phyloP scores from a whole-genome alignment of 2,888 invertebrate species.

The Dione juno region DNA sequence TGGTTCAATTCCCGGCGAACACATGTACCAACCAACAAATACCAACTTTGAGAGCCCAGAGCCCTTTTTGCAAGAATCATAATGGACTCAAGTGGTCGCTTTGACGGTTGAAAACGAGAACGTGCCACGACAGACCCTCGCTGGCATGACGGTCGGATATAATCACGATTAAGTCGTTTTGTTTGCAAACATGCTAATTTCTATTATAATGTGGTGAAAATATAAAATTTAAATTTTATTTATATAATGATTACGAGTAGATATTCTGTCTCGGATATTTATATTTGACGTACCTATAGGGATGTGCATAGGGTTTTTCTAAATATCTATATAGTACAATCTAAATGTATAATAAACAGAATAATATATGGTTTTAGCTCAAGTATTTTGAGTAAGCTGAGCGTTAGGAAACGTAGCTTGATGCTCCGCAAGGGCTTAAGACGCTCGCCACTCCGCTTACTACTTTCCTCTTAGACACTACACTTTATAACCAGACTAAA shows the following conservation, averaged over 20 bases:
- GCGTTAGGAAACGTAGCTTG: too few relatives aligned
- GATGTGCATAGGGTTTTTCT: too few relatives aligned
- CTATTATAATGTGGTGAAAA: not conserved
- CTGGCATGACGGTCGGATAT: conserved; percentile 32
- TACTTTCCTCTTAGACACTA: too few relatives aligned
- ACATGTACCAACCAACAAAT: conserved; percentile 21
- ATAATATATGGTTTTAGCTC: too few relatives aligned
- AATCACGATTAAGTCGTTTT: conserved; percentile 36
- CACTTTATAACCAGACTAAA: too few relatives aligned
- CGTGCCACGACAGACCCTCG: conserved; percentile 23
- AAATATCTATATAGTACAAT: too few relatives aligned
- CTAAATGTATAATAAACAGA: too few relatives aligned
- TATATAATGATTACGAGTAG: not conserved
- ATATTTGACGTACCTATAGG: too few relatives aligned
- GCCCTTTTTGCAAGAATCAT: conserved; percentile 40
- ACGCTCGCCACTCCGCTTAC: too few relatives aligned
- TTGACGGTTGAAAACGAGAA: conserved; percentile 46
- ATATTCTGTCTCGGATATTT: too few relatives aligned
- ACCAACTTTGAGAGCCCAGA: not conserved
- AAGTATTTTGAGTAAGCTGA: too few relatives aligned
- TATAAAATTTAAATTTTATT: not conserved
- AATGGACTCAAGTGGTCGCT: conserved; percentile 47
- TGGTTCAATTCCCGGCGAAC: conserved; percentile 30
- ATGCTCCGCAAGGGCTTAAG: too few relatives aligned
- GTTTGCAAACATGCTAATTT: conserved; percentile 30